Evolutionary conservation across 2,888 invertebrate species (phyloP), one percentile per base, ranked within the genome.

Genomic region (Drosophila heteroneura): DNA sequence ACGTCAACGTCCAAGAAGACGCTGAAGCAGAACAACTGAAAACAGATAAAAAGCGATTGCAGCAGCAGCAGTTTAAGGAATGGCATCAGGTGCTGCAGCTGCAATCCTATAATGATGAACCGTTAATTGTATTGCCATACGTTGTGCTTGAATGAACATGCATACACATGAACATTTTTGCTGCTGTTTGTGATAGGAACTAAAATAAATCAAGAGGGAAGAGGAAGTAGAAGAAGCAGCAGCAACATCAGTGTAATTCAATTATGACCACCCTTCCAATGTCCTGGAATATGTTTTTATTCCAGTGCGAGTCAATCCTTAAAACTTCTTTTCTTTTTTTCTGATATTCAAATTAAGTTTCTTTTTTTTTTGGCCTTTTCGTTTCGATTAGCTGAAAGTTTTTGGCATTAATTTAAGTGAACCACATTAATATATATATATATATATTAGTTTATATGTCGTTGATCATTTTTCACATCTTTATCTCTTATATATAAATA

Each of bases 101-200:
- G 91, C 94, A 95, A 91, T 96, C 97, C 75, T 95, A 95, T 90
- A 95, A 97, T 92, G 97, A 96, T 92, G 96, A 97, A 93, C 94
- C 95, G 92, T 95, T 99, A 93, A 95, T 97, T 94, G 97, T 99
- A 95, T 95, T 99, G 96, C 99, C 99, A 94, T 99, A 99, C 95
- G 98, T 98, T 94, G 97, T 98, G 94, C 97, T 98, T 94, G 98
- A 98, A 96, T 98, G 95, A 94, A 72, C 19, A 16, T 28, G 41
- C 51, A 51, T 32, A 37, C 41, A 47, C 35, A 7, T 22, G 5
- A 58, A 22, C 26, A 51, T 57, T 39, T 56, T 47, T 26, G 26
- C 9, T 26, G 47, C 47, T 47, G 47, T 26, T 47, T 57, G 51
- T 51, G 51, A 51, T 51, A 51, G 51, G 51, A 30, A 51, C 10